These are phyloP conservation scores for Chiroxiphia lanceolata DNA, from an alignment of 2,797 vertebrate genomes.

Conservation along the genomic window DNA sequence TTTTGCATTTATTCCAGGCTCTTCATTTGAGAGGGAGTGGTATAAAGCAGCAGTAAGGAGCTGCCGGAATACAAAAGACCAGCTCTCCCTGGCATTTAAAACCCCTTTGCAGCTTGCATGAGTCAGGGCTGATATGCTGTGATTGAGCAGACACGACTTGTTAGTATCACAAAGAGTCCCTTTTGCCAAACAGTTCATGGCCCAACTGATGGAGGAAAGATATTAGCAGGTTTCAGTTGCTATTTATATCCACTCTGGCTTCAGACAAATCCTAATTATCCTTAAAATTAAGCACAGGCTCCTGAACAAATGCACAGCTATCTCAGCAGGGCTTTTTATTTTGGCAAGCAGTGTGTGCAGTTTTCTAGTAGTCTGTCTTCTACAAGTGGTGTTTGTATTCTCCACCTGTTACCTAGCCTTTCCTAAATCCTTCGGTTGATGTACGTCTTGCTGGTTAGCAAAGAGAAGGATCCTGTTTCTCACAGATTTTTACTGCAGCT, in stretches of 20 bases:
- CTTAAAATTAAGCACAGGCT: slow-evolving; percentile 10
- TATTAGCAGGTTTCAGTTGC: not conserved
- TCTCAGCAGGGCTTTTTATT: not conserved
- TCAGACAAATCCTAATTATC: not conserved
- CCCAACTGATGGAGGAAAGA: not conserved
- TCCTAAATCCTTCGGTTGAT: not conserved
- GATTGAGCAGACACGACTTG: not conserved
- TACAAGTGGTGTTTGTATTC: not conserved
- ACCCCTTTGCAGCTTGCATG: slow-evolving; percentile 11
- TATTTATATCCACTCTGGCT: slow-evolving; percentile 30
- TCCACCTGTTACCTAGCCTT: not conserved
- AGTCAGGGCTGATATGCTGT: slow-evolving; percentile 6
- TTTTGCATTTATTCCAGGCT: not conserved
- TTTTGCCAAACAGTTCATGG: slow-evolving; percentile 18
- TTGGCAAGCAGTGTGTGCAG: not conserved
- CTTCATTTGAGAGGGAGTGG: not conserved
- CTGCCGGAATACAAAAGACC: slow-evolving; percentile 50
- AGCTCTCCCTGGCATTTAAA: slow-evolving; percentile 36
- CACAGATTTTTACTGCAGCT: not conserved
- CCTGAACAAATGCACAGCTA: not conserved
- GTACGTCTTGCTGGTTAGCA: not conserved
- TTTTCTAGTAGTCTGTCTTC: not conserved
- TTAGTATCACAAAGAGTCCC: not conserved
- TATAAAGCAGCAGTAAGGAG: slow-evolving; percentile 24
- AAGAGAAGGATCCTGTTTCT: not conserved